Conservation (phyloP, 2,113 vertebrate species). For the Osmerus eperlanus region DNA sequence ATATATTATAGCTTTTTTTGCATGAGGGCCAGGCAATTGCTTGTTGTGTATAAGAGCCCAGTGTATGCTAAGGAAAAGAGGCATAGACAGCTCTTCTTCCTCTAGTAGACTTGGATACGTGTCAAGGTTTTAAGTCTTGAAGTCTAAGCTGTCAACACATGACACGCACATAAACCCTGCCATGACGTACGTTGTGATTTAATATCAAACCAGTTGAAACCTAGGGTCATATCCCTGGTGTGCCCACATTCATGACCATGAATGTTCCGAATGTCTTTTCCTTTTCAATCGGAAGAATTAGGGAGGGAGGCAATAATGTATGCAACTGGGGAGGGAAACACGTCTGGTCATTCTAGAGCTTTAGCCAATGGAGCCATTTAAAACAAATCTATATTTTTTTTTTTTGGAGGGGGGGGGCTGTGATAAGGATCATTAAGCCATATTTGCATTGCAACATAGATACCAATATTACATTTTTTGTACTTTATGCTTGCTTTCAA, state of each 20-base stretch:
- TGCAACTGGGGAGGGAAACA: background rate
- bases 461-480: no score
- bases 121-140: constrained; percentile 47
- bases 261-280: background rate
- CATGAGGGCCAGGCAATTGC: constrained; percentile 50
- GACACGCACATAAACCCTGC: constrained; percentile 62
- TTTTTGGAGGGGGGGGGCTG: no score
- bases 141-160: constrained; percentile 60
- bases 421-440: no score
- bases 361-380: background rate
- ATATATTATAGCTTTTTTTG: constrained; percentile 47
- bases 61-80: constrained; percentile 8
- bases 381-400: no score
- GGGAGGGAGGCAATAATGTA: background rate
- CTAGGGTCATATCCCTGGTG: background rate
- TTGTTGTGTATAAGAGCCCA: constrained; percentile 20
- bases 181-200: constrained; percentile 4
- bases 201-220: no score
- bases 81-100: constrained; percentile 41
- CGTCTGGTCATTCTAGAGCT: constrained; percentile 13
- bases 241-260: background rate
- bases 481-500: no score
- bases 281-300: background rate
- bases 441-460: no score
- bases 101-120: constrained; percentile 36